Evolutionary conservation across 2,888 invertebrate species (phyloP), one percentile per base, ranked within the genome.

Genomic region (Trissolcus japonicus): DNA sequence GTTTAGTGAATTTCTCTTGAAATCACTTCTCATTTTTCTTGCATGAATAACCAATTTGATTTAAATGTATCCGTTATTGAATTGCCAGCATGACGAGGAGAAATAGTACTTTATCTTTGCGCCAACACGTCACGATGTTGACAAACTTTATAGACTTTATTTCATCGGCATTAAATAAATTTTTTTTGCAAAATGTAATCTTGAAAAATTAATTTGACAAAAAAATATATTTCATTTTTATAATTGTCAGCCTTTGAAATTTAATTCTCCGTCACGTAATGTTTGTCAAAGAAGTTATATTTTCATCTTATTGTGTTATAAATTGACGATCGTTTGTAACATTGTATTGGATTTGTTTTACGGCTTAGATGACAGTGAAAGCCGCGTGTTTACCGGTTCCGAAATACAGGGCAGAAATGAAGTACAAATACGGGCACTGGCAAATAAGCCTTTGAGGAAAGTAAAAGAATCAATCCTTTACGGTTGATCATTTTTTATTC

Each of bases 41-140:
- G 72, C 72, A 72, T 72, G 72, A 72, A 72, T 72, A 72, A 72
- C 65, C 72, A 72, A 72, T 72, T 72, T 72, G 62, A 63, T 72
- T 72, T 65, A 65, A 72, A 72, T 72, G 65, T 59, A 59, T 65
- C 72, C 72, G 60, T 72, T 72, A 72, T 72, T 72, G 65, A 72
- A 72, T 72, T 65, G 72, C 65, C 55, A 65, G 54, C 63, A 50
- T 72, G 72, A 72, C 72, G 65, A 35, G 54, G 55, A 17, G 60
- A 54, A 57, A 60, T 40, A 54, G 57, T 46, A 60, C 41, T 72
- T 65, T 65, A 72, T 71, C 63, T 72, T 63, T 63, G 46, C 53
- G 51, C 62, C 53, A 63, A 40, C 56, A 46, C 57, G 48, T 72
- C 71, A 63, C 17, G 43, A 21, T 41, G 56, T 56, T 56, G 51